phyloP scores from a whole-genome alignment of 2,797 vertebrate genomes.

The Lepilemur ruficaudatus region DNA sequence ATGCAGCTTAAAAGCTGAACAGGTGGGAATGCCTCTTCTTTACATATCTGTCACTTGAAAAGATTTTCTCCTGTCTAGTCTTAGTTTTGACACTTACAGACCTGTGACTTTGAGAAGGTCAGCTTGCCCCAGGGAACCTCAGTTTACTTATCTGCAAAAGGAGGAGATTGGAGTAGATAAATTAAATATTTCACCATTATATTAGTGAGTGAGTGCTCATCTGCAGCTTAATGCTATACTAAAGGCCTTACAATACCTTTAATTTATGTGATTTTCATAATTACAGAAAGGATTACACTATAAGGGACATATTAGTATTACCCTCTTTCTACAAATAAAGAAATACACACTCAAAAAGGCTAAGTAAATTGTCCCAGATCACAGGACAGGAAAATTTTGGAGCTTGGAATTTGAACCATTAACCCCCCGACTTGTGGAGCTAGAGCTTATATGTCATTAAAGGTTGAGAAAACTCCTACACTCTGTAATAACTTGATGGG shows the following conservation, averaged over 20 bases:
- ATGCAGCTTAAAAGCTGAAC: not conserved
- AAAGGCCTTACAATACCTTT: not conserved
- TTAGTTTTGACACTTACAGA: not conserved
- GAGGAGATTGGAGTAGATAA: not conserved
- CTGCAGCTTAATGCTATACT: not conserved
- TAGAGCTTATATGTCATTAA: not conserved
- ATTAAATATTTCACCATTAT: not conserved
- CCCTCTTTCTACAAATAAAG: not conserved
- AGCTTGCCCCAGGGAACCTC: not conserved
- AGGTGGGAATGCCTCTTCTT: not conserved
- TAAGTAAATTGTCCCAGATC: not conserved
- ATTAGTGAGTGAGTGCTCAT: not conserved
- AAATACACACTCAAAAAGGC: not conserved
- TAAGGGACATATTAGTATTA: not conserved
- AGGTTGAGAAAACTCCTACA: not conserved
- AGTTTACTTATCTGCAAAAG: not conserved
- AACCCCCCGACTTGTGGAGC: not conserved
- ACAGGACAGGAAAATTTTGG: not conserved
- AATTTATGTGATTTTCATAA: slow-evolving; percentile 26
- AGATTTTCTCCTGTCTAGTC: not conserved
- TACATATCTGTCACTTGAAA: not conserved
- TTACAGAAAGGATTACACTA: not conserved
- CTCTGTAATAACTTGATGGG: not conserved
- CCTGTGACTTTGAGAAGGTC: not conserved
- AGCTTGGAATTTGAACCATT: not conserved